A percentile compares a stretch with the other conserved stretches of the same genome.
phyloP scores from a whole-genome alignment of 2,113 vertebrate species.

The Rhinopomastus cyanomelas region DNA sequence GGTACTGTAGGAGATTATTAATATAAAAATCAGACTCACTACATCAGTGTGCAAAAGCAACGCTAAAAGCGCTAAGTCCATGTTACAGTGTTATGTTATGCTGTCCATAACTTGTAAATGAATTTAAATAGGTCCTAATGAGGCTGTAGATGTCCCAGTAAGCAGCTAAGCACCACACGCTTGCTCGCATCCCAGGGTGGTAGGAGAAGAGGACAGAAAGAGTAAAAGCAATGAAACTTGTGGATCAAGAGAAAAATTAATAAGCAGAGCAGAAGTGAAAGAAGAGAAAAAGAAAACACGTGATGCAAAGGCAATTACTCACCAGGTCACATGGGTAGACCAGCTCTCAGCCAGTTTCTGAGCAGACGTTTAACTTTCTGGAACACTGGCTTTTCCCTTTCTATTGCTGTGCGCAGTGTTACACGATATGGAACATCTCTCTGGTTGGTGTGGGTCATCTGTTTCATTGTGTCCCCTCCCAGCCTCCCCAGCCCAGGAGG shows the following conservation, averaged over 20 bases:
- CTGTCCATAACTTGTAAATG: background rate
- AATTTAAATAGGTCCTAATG: background rate
- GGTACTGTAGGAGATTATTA: background rate
- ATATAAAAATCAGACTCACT: background rate
- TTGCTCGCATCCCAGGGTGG: background rate
- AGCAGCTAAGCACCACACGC: background rate
- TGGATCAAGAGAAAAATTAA: background rate
- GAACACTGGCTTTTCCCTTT: background rate
- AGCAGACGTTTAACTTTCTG: background rate
- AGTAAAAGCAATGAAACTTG: background rate
- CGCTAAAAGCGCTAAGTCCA: background rate
- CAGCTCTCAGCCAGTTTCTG: background rate
- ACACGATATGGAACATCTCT: background rate
- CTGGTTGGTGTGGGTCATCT: background rate
- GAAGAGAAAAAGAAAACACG: background rate
- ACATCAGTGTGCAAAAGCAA: background rate
- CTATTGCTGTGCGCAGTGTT: background rate
- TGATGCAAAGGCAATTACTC: background rate
- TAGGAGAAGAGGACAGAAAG: background rate
- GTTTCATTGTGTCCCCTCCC: rapidly evolving
- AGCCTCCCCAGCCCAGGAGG: background rate
- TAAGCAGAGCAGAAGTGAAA: background rate
- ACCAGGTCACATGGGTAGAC: background rate
- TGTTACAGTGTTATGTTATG: too few relatives aligned
- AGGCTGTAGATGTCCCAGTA: background rate